phyloP scores from a whole-genome alignment of 2,797 vertebrate genomes.

The Aratinga solstitialis region DNA sequence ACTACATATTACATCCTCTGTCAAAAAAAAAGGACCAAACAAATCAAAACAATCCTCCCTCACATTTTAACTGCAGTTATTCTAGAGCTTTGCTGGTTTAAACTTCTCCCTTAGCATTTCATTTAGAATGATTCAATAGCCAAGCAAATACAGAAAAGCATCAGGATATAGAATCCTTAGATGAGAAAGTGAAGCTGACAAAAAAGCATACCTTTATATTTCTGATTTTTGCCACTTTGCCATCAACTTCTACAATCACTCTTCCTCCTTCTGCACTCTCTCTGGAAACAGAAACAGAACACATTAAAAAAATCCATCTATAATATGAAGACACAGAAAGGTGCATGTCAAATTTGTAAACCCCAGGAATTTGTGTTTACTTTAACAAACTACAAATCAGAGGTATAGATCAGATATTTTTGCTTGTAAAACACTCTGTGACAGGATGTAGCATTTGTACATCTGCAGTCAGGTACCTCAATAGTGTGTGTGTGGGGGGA shows the following conservation, averaged over 20 bases:
- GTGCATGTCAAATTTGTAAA: background rate
- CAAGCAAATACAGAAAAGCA: background rate
- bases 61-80: background rate
- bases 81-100: background rate
- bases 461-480: background rate
- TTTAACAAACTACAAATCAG: background rate
- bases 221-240: slow-evolving; percentile 88
- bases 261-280: slow-evolving; percentile 86
- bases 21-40: background rate
- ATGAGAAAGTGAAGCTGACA: background rate
- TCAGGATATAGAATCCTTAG: background rate
- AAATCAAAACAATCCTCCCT: background rate
- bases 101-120: background rate
- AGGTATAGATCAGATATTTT: background rate
- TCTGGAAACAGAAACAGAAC: slow-evolving; percentile 77
- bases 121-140: background rate
- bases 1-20: background rate
- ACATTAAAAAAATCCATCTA: background rate
- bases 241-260: slow-evolving; percentile 89
- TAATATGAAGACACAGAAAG: background rate
- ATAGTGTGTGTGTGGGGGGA: background rate
- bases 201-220: slow-evolving; percentile 87
- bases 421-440: background rate
- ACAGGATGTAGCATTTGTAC: background rate
- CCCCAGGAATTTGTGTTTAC: background rate